Conservation (phyloP, 2,797 vertebrate species). For the Cossypha niveicapilla region DNA sequence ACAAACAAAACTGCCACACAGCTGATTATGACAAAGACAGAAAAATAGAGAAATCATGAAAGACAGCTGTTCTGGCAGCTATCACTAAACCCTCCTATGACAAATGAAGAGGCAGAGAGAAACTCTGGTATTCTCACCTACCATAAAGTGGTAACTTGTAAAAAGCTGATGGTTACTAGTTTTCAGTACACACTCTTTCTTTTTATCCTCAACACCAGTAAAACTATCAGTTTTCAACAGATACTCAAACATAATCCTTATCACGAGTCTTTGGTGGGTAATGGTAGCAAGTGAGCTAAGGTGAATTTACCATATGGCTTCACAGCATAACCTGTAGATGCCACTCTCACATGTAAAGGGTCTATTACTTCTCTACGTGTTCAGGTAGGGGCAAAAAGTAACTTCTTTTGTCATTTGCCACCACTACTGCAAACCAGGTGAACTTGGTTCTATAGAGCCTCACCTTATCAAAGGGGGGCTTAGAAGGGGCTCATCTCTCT, state of each 20-base stretch:
- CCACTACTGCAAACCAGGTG: neutral
- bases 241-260: neutral
- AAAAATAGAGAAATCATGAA: neutral
- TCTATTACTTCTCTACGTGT: neutral
- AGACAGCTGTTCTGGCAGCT: neutral
- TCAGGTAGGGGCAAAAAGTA: neutral
- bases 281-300: neutral
- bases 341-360: neutral
- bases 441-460: neutral
- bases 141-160: neutral
- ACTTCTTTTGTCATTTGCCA: neutral
- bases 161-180: neutral
- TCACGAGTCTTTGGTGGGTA: neutral
- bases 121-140: neutral
- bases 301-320: neutral
- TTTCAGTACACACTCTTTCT: neutral
- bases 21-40: neutral
- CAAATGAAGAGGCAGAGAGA: neutral
- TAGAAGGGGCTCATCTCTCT: neutral
- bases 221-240: neutral
- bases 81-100: neutral
- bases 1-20: neutral
- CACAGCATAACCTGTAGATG: neutral
- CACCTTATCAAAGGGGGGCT: rapidly evolving
- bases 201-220: neutral